Evolutionary conservation across 2,113 vertebrate genomes (phyloP), one percentile per base, ranked within the genome.

Genomic region (Hylia prasina): DNA sequence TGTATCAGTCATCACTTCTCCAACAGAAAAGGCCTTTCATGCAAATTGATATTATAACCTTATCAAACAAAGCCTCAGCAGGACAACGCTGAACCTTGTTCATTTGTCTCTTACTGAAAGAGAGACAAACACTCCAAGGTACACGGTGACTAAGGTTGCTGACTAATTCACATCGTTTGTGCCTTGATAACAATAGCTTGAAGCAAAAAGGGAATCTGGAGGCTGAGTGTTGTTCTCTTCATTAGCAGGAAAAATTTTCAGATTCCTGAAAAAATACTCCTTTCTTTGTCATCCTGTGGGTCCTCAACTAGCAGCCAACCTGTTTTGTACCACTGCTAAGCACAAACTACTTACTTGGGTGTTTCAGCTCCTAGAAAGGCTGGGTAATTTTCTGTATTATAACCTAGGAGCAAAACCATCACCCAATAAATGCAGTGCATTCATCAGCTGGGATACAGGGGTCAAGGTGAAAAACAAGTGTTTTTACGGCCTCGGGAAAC

Each of bases 341-440:
- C 50, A 21, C 17, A 3, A 42, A 65, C 22, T 15, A 27, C 0
- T 0, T 18, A 33, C 15, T 37, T 50, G 37, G 17, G 12, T 21
- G 35, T 2, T 58, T 50, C 24, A 84, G 15, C 33, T 92, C 45
- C 51, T 7, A 25, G 23, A 58, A 82, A 30, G 25, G 28, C 27
- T 30, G 31, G 2, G 10, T n/a, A 13, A 33, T 82, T 53, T 81
- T 64, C 65, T 54, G 1, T 75, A 17, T 23, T 37, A 33, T 42
- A 45, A 85, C 27, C 44, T 15, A 40, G 19, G 15, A 82, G 39
- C 47, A 83, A 87, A 73, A 10, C 1, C 15, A 66, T 35, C 37
- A 27, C 24, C 45, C 28, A 31, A 31, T n/a, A 79, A 75, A 53
- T 24, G 23, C 77, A 44, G 21, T 7, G 24, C 19, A 15, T 35